phyloP scores from a whole-genome alignment of 2,797 vertebrate genomes.

The Spizella passerina region DNA sequence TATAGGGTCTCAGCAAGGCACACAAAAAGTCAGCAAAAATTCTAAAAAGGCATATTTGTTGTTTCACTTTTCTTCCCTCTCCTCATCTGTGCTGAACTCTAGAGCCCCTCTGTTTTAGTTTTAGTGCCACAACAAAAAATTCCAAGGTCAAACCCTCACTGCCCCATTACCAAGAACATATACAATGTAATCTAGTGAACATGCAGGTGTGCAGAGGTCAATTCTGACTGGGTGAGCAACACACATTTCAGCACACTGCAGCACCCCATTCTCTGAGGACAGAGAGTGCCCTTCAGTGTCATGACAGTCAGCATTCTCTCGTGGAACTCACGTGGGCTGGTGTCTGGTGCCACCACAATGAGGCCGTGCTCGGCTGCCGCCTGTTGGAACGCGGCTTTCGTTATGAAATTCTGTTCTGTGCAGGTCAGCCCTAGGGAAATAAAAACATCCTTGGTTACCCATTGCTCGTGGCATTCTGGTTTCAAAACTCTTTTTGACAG shows the following conservation, averaged over 20 bases:
- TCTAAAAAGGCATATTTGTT: neutral
- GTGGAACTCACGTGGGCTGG: conserved; percentile 88
- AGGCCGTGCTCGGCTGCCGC: conserved; percentile 88
- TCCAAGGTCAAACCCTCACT: neutral
- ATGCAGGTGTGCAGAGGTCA: neutral
- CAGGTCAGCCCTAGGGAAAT: conserved; percentile 86
- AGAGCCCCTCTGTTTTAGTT: neutral
- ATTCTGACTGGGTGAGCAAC: neutral
- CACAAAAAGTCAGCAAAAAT: neutral
- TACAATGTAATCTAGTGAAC: neutral
- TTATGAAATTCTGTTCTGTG: conserved; percentile 96
- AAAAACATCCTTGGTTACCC: neutral
- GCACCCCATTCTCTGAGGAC: neutral
- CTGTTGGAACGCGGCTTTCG: conserved; percentile 89
- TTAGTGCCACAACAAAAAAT: neutral
- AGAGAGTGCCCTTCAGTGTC: neutral
- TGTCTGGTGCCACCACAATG: conserved; percentile 89
- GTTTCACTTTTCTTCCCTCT: neutral
- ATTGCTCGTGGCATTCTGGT: neutral
- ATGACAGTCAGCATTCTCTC: fast-evolving
- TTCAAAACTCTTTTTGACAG: neutral
- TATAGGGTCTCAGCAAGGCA: neutral
- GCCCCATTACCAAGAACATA: fast-evolving
- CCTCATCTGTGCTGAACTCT: neutral
- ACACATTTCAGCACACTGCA: neutral